Base-by-base conservation (phyloP, 2,113 vertebrate genomes). In the Solenodon paradoxus region DNA sequence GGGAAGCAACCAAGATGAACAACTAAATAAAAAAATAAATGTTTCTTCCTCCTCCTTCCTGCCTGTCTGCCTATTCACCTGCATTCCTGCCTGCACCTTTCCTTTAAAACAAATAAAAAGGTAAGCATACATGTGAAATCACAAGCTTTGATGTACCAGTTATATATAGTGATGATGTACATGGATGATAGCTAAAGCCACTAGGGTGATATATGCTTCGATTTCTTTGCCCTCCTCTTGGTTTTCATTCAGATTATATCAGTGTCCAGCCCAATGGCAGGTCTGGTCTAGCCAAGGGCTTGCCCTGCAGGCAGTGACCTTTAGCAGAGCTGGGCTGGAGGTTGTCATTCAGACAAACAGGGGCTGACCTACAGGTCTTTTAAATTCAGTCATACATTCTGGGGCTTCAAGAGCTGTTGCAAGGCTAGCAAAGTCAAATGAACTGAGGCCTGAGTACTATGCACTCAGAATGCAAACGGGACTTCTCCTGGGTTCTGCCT, bases 251-350 rank as follows among this genome's bases (percentile, higher is more conserved):
- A 71, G 35, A 77, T 30, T 64, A 13, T 57, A 77, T 88, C 93
- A 88, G 72, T 51, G n/a, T 93, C 71, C 57, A 79, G 55, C 28
- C 57, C 71, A 64, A 69, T 26, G 63, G 32, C 78, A 77, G 45
- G n/a, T 51, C 59, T 38, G 15, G 30, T 1, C 0, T 47, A 35
- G 75, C 68, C 40, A 75, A 79, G 49, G 42, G 28, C 49, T 82
- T 78, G 69, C 75, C 90, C 78, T 75, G n/a, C 71, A 69, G 68
- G n/a, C 71, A 88, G 84, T 93, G 61, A 95, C 59, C 83, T 93
- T 89, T 47, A 71, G 55, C 1, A 2, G 45, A 89, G 80, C 78
- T 59, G 59, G 30, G n/a, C 51, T 45, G 40, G 79, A 59, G 59
- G 47, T 8, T 57, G n/a, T 66, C 40, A 69, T 85, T n/a, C 91